Conservation (phyloP, 2,888 invertebrate genomes). For the Cryptocephalus moraei region DNA sequence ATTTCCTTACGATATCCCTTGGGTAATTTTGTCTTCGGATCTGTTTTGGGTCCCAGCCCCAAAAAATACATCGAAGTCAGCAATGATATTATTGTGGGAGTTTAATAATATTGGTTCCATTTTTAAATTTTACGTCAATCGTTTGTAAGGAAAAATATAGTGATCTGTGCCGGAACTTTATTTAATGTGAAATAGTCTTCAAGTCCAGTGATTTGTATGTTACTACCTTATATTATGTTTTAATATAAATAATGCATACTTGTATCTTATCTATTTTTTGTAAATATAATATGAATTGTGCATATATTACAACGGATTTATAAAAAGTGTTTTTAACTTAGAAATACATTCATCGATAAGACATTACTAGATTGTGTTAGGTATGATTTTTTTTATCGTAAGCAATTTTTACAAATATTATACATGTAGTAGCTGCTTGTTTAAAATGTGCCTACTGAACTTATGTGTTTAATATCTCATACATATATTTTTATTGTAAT, state of each 20-base stretch:
- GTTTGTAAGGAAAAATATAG: constrained; percentile 24
- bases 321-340: constrained; percentile 36
- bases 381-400: constrained; percentile 24
- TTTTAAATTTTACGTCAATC: constrained; percentile 18
- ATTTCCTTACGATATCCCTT: no score
- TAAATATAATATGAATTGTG: constrained; percentile 40
- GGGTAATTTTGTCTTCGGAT: no score
- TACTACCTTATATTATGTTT: constrained; percentile 30
- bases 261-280: constrained; percentile 35
- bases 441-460: constrained; percentile 22
- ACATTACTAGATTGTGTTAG: constrained; percentile 33
- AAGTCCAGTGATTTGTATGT: constrained; percentile 38
- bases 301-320: constrained; percentile 39
- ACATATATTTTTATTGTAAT: constrained; percentile 19
- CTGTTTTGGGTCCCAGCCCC: no score
- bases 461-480: constrained; percentile 12
- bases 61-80: no score
- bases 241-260: constrained; percentile 25
- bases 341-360: constrained; percentile 31
- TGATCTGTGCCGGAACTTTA: constrained; percentile 34
- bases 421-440: constrained; percentile 24
- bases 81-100: background rate
- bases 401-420: constrained; percentile 27
- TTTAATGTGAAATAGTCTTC: constrained; percentile 33
- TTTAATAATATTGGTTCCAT: background rate